Conservation (phyloP, 2,113 vertebrate species). For the Benitochromis conjunctus region DNA sequence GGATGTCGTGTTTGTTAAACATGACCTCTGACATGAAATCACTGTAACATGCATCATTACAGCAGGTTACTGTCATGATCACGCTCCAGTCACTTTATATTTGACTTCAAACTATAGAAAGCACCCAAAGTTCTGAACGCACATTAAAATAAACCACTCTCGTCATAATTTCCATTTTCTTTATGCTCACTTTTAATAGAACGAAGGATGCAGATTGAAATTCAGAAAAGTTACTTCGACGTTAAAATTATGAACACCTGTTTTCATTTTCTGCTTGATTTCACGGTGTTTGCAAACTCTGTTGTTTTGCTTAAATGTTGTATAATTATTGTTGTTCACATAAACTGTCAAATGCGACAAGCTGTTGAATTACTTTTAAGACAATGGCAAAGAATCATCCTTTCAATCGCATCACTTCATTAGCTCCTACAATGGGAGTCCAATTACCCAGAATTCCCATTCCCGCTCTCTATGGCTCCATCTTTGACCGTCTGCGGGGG, state of each 20-base stretch:
- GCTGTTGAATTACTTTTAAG: conserved; percentile 31
- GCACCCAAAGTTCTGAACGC: neutral
- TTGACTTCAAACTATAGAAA: neutral
- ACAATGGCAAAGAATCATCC: conserved; percentile 19
- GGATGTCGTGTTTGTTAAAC: neutral
- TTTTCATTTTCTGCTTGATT: conserved; percentile 20
- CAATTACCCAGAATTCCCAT: conserved; percentile 57
- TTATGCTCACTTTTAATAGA: neutral
- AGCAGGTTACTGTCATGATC: neutral
- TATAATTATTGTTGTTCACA: neutral
- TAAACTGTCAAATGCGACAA: neutral
- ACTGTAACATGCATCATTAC: neutral
- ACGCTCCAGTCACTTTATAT: neutral
- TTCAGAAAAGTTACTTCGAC: neutral
- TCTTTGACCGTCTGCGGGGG: conserved; percentile 35
- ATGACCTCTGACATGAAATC: neutral
- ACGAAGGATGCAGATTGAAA: accelerated
- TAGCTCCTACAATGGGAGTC: conserved; percentile 50
- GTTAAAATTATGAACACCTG: neutral
- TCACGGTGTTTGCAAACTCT: neutral
- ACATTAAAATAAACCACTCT: accelerated
- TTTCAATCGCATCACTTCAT: conserved; percentile 55
- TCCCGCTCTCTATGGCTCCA: conserved; percentile 27
- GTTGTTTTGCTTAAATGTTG: neutral
- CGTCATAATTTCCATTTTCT: neutral